phyloP scores from a whole-genome alignment of 2,888 invertebrate genomes.

The Aleiodes alternator region DNA sequence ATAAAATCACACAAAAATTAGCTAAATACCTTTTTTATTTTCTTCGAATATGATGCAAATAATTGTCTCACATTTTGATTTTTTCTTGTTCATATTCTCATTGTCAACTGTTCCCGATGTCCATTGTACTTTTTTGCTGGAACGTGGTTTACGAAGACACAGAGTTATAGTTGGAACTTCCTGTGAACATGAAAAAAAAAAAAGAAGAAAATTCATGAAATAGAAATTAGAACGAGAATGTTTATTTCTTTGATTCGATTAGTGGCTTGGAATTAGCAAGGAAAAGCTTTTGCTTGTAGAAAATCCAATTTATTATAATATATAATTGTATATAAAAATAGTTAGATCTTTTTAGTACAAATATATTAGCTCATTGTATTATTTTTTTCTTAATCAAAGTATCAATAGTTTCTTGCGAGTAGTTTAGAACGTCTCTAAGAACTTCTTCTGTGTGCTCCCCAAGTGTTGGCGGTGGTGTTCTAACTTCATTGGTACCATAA shows the following conservation, averaged over 20 bases:
- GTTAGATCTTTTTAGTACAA: conserved; percentile 36
- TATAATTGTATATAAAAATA: conserved; percentile 47
- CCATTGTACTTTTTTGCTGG: conserved; percentile 91
- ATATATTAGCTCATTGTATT: conserved; percentile 72
- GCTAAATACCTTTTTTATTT: neutral
- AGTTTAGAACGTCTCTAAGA: conserved; percentile 82
- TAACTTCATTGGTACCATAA: conserved; percentile 82
- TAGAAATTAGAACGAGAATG: neutral
- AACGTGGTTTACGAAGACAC: conserved; percentile 82
- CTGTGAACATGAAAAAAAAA: conserved; percentile 64
- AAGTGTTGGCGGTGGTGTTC: conserved; percentile 87
- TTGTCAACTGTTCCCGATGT: conserved; percentile 94
- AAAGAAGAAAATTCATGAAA: neutral
- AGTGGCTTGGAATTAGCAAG: neutral
- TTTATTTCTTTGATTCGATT: conserved; percentile 14
- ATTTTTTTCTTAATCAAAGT: conserved; percentile 74
- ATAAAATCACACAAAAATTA: conserved; percentile 46
- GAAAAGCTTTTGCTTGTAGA: neutral
- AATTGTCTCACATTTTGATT: conserved; percentile 92
- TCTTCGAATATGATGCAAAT: conserved; percentile 17
- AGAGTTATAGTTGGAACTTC: conserved; percentile 80
- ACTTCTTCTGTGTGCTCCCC: conserved; percentile 93
- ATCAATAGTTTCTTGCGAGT: conserved; percentile 79
- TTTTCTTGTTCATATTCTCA: conserved; percentile 95
- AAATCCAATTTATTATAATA: conserved; percentile 30